A percentile compares a stretch with the other conserved stretches of the same genome.
Conservation (phyloP, 2,113 vertebrate species). For the Myotis lucifugus region DNA sequence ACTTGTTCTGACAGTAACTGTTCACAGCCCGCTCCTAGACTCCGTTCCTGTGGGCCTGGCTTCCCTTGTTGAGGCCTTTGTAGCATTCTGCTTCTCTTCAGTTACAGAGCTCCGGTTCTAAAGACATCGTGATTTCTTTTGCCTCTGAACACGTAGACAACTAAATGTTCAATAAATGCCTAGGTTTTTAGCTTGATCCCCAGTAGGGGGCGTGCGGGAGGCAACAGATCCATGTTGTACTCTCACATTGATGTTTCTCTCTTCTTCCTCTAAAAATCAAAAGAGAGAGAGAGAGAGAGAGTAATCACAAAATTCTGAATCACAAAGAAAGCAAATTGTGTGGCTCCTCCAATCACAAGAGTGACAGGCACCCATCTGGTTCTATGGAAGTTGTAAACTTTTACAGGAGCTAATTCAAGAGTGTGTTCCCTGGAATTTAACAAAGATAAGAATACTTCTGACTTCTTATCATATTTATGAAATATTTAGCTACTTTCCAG, state of each 20-base stretch:
- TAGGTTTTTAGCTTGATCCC: background rate
- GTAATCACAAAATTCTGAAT: background rate
- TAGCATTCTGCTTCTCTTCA: background rate
- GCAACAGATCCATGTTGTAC: background rate
- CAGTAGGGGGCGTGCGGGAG: background rate
- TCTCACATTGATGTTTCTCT: background rate
- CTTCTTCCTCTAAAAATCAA: background rate
- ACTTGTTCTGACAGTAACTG: background rate
- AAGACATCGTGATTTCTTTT: background rate
- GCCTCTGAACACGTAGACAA: background rate
- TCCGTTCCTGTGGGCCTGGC: background rate
- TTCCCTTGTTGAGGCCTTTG: background rate
- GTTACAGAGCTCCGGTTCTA: background rate
- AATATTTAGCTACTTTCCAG: background rate
- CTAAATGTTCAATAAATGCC: background rate
- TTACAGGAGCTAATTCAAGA: background rate
- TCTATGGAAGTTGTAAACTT: background rate
- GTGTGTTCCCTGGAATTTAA: background rate
- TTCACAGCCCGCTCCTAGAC: background rate
- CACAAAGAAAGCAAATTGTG: background rate
- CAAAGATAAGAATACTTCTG: background rate
- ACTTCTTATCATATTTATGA: background rate
- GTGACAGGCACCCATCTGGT: background rate
- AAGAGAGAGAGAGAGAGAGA: background rate
- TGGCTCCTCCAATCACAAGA: background rate